Conservation (phyloP, 1,140 invertebrate genomes). For the Cherax quadricarinatus region DNA sequence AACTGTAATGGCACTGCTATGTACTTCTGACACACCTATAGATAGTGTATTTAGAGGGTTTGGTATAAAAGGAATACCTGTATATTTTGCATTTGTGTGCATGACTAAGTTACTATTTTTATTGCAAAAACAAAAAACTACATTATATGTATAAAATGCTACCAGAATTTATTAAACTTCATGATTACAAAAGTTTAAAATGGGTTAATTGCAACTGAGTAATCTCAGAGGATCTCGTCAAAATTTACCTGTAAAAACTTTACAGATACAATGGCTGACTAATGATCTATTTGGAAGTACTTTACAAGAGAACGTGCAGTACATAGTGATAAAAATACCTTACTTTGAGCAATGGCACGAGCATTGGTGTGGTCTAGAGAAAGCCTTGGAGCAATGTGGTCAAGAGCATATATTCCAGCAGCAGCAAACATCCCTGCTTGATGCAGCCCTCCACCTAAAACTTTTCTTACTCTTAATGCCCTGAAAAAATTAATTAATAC, state of each 20-base stretch:
- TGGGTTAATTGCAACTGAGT: too few relatives aligned
- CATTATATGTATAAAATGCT: too few relatives aligned
- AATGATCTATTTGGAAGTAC: too few relatives aligned
- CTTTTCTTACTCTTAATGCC: constrained; percentile 88
- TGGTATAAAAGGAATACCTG: neutral
- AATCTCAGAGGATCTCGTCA: too few relatives aligned
- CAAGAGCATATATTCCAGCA: constrained; percentile 83
- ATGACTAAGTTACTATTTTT: too few relatives aligned
- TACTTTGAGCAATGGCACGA: constrained; percentile 54
- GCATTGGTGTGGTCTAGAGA: constrained; percentile 46
- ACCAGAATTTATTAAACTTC: too few relatives aligned
- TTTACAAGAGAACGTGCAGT: too few relatives aligned
- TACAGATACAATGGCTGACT: too few relatives aligned
- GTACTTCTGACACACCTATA: constrained; percentile 54
- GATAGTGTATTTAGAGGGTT: neutral
- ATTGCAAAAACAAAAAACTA: too few relatives aligned
- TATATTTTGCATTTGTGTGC: neutral
- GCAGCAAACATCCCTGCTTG: constrained; percentile 94
- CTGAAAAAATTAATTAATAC: constrained; percentile 76
- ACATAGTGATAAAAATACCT: neutral
- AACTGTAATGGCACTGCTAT: constrained; percentile 57
- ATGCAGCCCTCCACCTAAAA: constrained; percentile 93
- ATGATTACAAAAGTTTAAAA: too few relatives aligned
- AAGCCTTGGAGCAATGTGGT: constrained; percentile 40
- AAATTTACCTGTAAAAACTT: too few relatives aligned